Evolutionary conservation across 2,113 vertebrate species (phyloP), one percentile per base, ranked within the genome.

Genomic region (Urocolius indicus): DNA sequence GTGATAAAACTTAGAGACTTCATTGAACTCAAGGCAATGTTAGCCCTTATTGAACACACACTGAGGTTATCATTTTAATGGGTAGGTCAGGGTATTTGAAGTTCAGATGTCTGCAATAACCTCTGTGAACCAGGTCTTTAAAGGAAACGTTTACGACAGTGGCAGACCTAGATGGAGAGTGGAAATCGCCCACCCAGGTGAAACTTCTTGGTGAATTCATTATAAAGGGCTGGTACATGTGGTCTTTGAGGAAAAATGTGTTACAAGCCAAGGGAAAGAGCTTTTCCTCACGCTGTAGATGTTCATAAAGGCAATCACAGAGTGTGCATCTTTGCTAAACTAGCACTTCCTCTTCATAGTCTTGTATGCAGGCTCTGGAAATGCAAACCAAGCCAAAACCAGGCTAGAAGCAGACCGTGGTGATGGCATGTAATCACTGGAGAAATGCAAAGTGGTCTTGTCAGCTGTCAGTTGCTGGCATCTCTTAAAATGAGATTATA

Each of bases 31-130:
- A 34, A 67, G 89, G 38, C 34, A 13, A 17, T 57, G 14, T 52
- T 88, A 85, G 18, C 16, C 22, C 3, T 45, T 74, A 62, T 17
- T 71, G 67, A 92, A 59, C 21, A 14, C 6, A 55, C 29, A 34
- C 57, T 61, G n/a, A 61, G 73, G 83, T 86, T 86, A 72, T 20
- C 3, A 20, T 87, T 95, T 90, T 91, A 87, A 78, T 87, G 68
- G 41, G 21, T 54, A 89, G 38, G 79, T 95, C 88, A 84, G 8
- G 7, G 4, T 65, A 30, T 76, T 73, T 84, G 67, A 88, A 80
- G 91, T 82, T 55, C 26, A 24, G 29, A 57, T 5, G 8, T 72
- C 61, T 78, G 32, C 67, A 88, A 51, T 66, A 88, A 88, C n/a
- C 9, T 69, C 41, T 80, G 41, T 68, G 51, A 90, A 73, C 36